Evolutionary conservation across 2,797 vertebrate genomes (phyloP), one percentile per base, ranked within the genome.

Genomic region (Lepidocolaptes lacrymiger): DNA sequence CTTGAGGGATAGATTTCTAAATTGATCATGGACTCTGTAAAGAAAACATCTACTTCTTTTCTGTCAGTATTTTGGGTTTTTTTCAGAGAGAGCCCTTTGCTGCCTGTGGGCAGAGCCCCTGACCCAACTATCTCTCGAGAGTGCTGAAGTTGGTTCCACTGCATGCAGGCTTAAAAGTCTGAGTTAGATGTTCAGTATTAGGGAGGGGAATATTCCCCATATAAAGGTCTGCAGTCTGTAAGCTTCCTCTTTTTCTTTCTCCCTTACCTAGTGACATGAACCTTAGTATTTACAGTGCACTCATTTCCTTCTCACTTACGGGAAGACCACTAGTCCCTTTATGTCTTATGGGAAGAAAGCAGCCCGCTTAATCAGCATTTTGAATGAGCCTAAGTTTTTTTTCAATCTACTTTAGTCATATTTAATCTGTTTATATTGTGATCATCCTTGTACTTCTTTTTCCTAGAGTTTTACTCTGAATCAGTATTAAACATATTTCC

Each of bases 301-400:
- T 83, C 6, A 46, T 74, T 72, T 89, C 48, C 34, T 80, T 83
- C 76, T 91, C 49, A n/a, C 24, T 55, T 80, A 41, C 1, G 1
- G 39, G 64, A 54, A 87, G 32, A 71, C 32, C 37, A 14, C 56
- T 79, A 41, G 54, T 84, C 26, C 12, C 55, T 43, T 85, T 73
- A 27, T 43, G 43, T 71, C 28, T 63, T 73, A 52, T 12, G 22
- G 34, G 64, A 66, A 88, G 37, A 75, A 52, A 83, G 23, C 24
- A 80, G 39, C 17, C 14, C 14, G 37, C 36, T 96, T 80, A n/a
- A 77, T 88, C 41, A 88, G 34, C 62, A 51, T 66, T 88, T 88
- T 39, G 52, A 71, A 75, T 78, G 88, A 68, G 55, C 4, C 6
- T 27, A 19, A 36, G 67, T 90, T 86, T 8, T 43, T 63, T 80